Evolutionary conservation across 2,888 invertebrate genomes (phyloP).

Genomic region (Drosophila diplacantha): DNA sequence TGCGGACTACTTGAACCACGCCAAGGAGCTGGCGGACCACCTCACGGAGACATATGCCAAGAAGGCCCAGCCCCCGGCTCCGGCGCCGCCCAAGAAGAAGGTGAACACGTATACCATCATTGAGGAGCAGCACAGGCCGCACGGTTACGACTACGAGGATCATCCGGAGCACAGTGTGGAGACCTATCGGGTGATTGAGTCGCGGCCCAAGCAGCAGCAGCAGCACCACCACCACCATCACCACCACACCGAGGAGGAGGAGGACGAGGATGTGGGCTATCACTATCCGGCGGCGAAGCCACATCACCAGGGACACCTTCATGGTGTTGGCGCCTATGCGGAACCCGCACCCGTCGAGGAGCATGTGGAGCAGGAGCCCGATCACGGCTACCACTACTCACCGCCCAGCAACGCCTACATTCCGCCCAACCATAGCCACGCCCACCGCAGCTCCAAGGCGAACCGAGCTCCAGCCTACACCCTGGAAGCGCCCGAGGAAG

Average conservation of each 20-base stretch:
- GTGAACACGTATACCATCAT: constrained; percentile 65
- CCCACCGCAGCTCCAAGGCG: constrained; percentile 24
- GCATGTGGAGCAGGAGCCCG: constrained; percentile 31
- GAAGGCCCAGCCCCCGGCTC: constrained; percentile 34
- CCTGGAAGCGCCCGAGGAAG: constrained; percentile 55
- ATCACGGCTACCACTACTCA: constrained; percentile 39
- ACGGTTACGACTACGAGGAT: constrained; percentile 40
- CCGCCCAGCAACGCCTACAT: constrained; percentile 37
- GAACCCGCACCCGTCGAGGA: constrained; percentile 64
- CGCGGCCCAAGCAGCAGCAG: constrained; percentile 37
- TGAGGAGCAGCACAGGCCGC: constrained; percentile 49
- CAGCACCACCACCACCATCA: constrained; percentile 30
- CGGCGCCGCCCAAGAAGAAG: constrained; percentile 48
- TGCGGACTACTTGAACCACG: constrained; percentile 58
- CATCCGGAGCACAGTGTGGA: constrained; percentile 44
- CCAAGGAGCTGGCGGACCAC: constrained; percentile 57
- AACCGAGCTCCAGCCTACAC: constrained; percentile 51
- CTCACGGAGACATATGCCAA: constrained; percentile 53
- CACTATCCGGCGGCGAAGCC: constrained; percentile 34
- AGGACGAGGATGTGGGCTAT: constrained; percentile 53
- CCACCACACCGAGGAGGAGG: constrained; percentile 26
- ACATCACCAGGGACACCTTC: constrained; percentile 12
- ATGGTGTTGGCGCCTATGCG: constrained; percentile 31
- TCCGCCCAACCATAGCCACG: constrained; percentile 16
- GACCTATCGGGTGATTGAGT: constrained; percentile 54